Conservation (phyloP, 2,113 vertebrate genomes). For the Dascyllus trimaculatus region DNA sequence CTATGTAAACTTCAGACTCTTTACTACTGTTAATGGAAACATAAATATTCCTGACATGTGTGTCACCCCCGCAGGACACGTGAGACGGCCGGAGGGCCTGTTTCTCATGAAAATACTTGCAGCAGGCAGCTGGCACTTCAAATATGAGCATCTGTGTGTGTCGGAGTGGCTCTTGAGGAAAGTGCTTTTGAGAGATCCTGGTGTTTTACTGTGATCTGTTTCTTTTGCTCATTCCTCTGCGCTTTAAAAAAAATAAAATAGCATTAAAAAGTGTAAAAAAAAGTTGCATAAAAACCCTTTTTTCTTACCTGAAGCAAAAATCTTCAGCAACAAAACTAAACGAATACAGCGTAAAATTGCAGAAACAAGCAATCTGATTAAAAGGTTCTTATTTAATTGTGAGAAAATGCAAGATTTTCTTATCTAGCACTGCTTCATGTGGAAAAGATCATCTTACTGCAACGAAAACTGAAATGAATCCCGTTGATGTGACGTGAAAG, state of each 20-base stretch:
- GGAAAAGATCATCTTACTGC: background rate
- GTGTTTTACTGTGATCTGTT: too few species aligned
- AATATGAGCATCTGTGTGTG: background rate
- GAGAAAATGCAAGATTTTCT: background rate
- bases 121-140: slow-evolving; percentile 79
- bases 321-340: background rate
- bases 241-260: too few species aligned
- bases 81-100: slow-evolving; percentile 73
- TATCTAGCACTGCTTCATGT: background rate
- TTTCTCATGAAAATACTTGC: slow-evolving; percentile 76
- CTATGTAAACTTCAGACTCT: slow-evolving; percentile 14
- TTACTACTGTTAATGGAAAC: slow-evolving; percentile 26
- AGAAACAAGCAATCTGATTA: background rate
- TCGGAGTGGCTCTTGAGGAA: too few species aligned
- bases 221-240: too few species aligned
- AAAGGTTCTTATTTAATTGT: background rate
- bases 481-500: background rate
- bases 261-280: background rate
- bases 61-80: background rate
- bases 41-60: slow-evolving; percentile 32
- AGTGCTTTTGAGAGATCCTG: background rate
- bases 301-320: background rate
- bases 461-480: slow-evolving; percentile 3
- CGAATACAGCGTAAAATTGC: background rate
- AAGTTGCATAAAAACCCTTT: too few species aligned